Evolutionary conservation across 2,888 invertebrate genomes (phyloP).

Genomic region (Pandemis heparana): DNA sequence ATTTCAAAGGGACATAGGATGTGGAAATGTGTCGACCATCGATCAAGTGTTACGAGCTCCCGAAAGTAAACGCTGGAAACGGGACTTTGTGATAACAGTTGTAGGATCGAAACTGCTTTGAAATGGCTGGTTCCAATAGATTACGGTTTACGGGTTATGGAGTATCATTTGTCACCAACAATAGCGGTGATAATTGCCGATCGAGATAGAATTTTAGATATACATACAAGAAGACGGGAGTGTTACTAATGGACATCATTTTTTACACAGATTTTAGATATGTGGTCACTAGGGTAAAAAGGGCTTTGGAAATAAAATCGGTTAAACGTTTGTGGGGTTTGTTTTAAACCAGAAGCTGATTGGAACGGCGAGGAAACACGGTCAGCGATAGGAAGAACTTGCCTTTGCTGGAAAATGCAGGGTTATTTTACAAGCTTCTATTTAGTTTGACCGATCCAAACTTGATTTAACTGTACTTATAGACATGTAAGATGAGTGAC

Average conservation of each 20-base stretch:
- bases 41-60: constrained; percentile 20
- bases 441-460: too few species aligned
- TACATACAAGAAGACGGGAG: not conserved
- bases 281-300: not conserved
- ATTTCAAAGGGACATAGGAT: constrained; percentile 40
- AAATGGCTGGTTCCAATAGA: constrained; percentile 26
- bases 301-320: too few species aligned
- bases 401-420: not conserved
- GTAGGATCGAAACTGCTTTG: constrained; percentile 1
- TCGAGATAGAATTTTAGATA: constrained; percentile 18
- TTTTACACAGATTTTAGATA: not conserved
- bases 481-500: too few species aligned
- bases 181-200: constrained; percentile 40
- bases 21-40: constrained; percentile 37
- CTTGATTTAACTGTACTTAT: too few species aligned
- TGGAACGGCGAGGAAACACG: not conserved
- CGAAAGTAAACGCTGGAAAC: not conserved
- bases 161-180: constrained; percentile 38
- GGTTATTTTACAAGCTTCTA: too few species aligned
- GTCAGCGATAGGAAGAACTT: not conserved
- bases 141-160: constrained; percentile 38
- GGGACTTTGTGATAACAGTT: not conserved
- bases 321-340: not conserved
- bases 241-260: not conserved
- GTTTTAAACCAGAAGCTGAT: not conserved